Conservation (phyloP, 2,888 invertebrate genomes). For the Sipunculus nudus region DNA sequence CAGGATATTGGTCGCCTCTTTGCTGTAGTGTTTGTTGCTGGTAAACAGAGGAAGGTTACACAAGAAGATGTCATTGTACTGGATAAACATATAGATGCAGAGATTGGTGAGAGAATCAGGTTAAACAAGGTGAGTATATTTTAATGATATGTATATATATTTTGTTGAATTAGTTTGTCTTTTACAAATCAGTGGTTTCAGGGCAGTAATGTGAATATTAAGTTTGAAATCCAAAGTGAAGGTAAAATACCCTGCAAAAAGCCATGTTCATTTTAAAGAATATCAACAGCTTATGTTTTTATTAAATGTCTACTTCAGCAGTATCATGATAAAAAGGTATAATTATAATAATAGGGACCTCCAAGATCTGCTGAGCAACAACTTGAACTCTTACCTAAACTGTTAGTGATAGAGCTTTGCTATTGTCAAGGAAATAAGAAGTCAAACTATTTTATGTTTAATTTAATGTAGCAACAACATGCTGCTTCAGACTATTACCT, state of each 20-base stretch:
- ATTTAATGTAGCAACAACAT: too few relatives aligned
- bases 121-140: constrained; percentile 66
- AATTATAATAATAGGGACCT: not conserved
- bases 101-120: constrained; percentile 67
- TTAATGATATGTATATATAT: not conserved
- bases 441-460: not conserved
- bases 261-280: too few relatives aligned
- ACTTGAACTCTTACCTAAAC: not conserved
- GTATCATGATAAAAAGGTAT: not conserved
- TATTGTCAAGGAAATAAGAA: not conserved
- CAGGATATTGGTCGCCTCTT: constrained; percentile 67
- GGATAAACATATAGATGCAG: constrained; percentile 62
- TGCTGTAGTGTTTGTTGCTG: constrained; percentile 66
- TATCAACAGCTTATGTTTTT: not conserved
- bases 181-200: too few relatives aligned
- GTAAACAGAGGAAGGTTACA: constrained; percentile 67
- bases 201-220: too few relatives aligned
- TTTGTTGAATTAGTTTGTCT: not conserved
- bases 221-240: too few relatives aligned
- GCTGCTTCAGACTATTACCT: too few relatives aligned
- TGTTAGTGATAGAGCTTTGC: not conserved
- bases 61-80: constrained; percentile 66
- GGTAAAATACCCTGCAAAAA: too few relatives aligned
- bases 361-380: too few relatives aligned
- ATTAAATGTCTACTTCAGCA: not conserved